phyloP scores from a whole-genome alignment of 2,797 vertebrate genomes.

The Etheostoma perlongum region DNA sequence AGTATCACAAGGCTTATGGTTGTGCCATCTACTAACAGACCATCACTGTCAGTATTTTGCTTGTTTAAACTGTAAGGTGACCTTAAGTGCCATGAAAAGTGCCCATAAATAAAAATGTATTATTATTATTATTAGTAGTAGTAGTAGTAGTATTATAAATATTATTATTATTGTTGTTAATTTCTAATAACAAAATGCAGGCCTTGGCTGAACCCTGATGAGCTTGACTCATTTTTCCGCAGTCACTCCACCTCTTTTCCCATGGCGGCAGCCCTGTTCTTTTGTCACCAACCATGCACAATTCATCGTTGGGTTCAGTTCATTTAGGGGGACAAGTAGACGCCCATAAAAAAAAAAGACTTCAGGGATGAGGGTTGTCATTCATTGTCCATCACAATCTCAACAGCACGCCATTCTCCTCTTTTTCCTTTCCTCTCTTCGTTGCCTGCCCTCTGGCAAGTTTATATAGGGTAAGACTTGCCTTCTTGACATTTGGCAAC shows the following conservation, averaged over 20 bases:
- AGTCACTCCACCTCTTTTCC: neutral
- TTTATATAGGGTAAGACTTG: conserved; percentile 10
- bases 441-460: conserved; percentile 4
- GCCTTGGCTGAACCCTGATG: neutral
- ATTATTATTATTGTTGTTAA: too few species aligned
- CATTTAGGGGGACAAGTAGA: neutral
- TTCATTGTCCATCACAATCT: neutral
- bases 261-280: neutral
- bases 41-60: neutral
- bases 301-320: neutral
- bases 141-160: too few species aligned
- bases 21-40: conserved; percentile 3
- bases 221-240: neutral
- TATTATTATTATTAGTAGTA: too few species aligned
- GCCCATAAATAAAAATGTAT: too few species aligned
- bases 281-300: neutral
- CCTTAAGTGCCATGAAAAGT: too few species aligned
- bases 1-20: neutral
- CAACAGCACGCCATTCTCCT: neutral
- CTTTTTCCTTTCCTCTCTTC: neutral
- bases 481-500: conserved; percentile 31
- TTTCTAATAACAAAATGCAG: neutral
- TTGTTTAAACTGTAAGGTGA: too few species aligned
- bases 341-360: neutral
- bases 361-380: neutral